Evolutionary conservation across 2,888 invertebrate genomes (phyloP), one percentile per base, ranked within the genome.

Genomic region (Drosophila emarginata): DNA sequence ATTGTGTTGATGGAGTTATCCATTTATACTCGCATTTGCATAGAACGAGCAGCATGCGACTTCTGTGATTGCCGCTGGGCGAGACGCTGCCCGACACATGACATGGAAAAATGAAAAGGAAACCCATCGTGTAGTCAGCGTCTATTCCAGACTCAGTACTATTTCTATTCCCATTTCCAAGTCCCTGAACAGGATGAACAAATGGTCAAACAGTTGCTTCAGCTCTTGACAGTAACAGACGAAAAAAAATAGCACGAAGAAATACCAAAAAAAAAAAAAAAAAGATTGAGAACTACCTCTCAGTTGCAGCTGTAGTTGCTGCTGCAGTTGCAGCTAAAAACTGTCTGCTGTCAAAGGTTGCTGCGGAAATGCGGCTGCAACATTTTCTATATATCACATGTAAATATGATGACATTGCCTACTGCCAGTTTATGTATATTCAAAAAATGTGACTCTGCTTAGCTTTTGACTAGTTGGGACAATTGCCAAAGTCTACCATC

Each of bases 1-100:
- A 88, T 83, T 85, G 79, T 76, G 81, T 84, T 87, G 89, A 89
- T 87, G 87, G 87, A 89, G 89, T 86, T 89, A 88, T 87, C 89
- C 89, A 87, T 86, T 87, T 89, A 85, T 85, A 77, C 82, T 79
- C 69, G 72, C 87, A 87, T 87, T 87, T 87, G 84, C 88, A 89
- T 87, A 81, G 76, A 74, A 76, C 64, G 67, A 56, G 18, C 18
- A 28, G 37, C 65, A 68, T 78, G 71, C 87, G 63, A 74, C 77
- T 80, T 74, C 88, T 80, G 78, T 87, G 81, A 82, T 82, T 82
- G 82, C 88, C 83, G 85, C 74, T 79, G 68, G 87, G 74, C 86
- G 83, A 65, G 86, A 80, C 78, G 74, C 80, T 78, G 80, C 88
- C 87, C 81, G 87, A 89, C 89, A 87, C 89, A 87, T 87, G 89